Conservation (phyloP, 2,888 invertebrate species). For the Diogma glabrata region DNA sequence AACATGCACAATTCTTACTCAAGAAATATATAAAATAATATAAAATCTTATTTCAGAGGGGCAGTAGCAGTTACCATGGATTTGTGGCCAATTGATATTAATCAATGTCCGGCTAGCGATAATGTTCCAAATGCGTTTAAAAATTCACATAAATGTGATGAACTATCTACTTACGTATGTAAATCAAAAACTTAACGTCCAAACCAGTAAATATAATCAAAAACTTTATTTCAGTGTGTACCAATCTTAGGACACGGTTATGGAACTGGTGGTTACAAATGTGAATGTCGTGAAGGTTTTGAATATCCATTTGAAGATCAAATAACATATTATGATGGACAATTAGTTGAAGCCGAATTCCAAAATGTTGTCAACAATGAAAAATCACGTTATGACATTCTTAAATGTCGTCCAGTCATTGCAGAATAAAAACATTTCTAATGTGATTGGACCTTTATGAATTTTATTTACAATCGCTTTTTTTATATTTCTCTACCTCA, state of each 20-base stretch:
- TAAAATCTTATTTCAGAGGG: constrained; percentile 48
- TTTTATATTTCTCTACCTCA: too few species aligned
- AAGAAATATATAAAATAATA: not conserved
- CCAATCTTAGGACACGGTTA: constrained; percentile 88
- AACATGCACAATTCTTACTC: too few species aligned
- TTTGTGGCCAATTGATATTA: constrained; percentile 78
- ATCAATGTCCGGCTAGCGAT: constrained; percentile 87
- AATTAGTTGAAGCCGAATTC: constrained; percentile 91
- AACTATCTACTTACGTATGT: constrained; percentile 83
- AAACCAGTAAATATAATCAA: not conserved
- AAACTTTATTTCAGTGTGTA: constrained; percentile 64
- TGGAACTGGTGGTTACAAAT: constrained; percentile 91
- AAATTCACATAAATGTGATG: constrained; percentile 88
- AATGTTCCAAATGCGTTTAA: constrained; percentile 89
- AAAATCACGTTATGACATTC: constrained; percentile 77
- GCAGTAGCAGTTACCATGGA: constrained; percentile 90
- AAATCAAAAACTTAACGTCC: constrained; percentile 1
- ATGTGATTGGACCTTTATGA: too few species aligned
- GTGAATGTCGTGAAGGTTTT: constrained; percentile 92
- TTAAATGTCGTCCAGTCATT: constrained; percentile 83
- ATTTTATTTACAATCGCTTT: too few species aligned
- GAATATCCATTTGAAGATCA: constrained; percentile 95
- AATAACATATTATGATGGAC: constrained; percentile 92
- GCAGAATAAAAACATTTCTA: too few species aligned
- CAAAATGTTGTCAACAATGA: constrained; percentile 74